These are phyloP conservation scores for Brachyhypopomus gauderio DNA, from an alignment of 2,113 vertebrate genomes.

Conservation along the genomic window DNA sequence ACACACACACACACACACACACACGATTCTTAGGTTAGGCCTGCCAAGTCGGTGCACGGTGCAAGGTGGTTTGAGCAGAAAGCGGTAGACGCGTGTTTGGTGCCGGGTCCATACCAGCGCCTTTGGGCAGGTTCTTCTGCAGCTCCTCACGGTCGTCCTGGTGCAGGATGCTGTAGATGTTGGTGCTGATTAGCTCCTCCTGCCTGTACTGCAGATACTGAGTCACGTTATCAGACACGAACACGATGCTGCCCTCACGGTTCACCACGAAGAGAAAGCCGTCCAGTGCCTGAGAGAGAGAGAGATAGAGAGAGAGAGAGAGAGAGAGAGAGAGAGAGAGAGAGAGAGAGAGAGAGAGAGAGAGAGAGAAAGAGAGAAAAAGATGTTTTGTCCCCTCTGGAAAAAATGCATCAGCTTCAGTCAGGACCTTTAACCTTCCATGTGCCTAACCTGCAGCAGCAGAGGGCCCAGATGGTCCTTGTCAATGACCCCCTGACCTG, in stretches of 20 bases:
- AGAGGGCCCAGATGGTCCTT: slow-evolving; percentile 97
- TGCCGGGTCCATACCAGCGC: slow-evolving; percentile 76
- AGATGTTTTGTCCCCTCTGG: background rate
- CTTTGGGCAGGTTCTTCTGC: slow-evolving; percentile 94
- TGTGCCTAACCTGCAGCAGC: slow-evolving; percentile 87
- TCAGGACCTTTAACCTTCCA: slow-evolving; percentile 29
- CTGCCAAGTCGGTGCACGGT: background rate
- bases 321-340: background rate
- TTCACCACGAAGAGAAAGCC: slow-evolving; percentile 98
- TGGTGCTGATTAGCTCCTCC: slow-evolving; percentile 96
- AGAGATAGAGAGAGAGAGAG: background rate
- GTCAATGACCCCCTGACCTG: slow-evolving; percentile 97
- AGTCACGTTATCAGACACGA: slow-evolving; percentile 97
- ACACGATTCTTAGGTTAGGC: background rate
- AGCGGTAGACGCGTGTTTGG: background rate
- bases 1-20: slow-evolving; percentile 28
- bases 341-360: too few species aligned
- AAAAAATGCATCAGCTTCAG: slow-evolving; percentile 28
- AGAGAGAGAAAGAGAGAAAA: background rate
- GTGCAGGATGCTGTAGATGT: slow-evolving; percentile 93
- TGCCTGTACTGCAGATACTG: slow-evolving; percentile 97
- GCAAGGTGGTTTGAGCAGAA: background rate
- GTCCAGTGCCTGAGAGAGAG: slow-evolving; percentile 85
- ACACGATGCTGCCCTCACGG: slow-evolving; percentile 95
- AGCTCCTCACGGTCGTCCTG: slow-evolving; percentile 94